A percentile compares a stretch with the other conserved stretches of the same genome.
phyloP scores from a whole-genome alignment of 1,140 invertebrate genomes.

The Leguminivora glycinivorella region DNA sequence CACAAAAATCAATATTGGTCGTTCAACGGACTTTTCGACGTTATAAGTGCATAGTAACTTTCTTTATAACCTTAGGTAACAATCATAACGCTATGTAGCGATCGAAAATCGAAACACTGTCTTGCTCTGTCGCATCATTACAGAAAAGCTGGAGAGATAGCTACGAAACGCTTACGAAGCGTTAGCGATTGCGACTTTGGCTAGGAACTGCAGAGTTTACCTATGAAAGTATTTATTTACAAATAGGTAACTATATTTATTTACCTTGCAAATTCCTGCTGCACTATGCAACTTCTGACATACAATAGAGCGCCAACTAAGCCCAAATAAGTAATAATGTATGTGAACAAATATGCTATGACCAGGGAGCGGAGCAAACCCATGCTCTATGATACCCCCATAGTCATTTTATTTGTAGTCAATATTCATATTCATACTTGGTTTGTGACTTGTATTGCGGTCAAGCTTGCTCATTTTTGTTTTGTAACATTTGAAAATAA shows the following conservation, averaged over 20 bases:
- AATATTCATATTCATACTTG: not conserved
- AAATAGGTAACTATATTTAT: not conserved
- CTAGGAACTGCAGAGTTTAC: not conserved
- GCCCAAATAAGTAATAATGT: slow-evolving; percentile 55
- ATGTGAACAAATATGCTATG: slow-evolving; percentile 56
- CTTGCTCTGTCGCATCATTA: too few species aligned
- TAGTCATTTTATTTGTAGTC: slow-evolving; percentile 29
- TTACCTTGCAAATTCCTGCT: not conserved
- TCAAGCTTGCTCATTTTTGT: not conserved
- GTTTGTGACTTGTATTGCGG: not conserved
- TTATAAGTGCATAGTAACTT: too few species aligned
- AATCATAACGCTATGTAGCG: too few species aligned
- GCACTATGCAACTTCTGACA: slow-evolving; percentile 38
- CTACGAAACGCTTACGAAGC: too few species aligned
- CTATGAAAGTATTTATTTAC: not conserved
- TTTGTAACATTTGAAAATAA: not conserved
- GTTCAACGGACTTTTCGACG: too few species aligned
- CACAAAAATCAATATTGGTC: too few species aligned
- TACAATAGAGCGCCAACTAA: slow-evolving; percentile 57
- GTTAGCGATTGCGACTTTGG: too few species aligned
- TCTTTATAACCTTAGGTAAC: too few species aligned
- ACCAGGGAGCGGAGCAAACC: slow-evolving; percentile 52
- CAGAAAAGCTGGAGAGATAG: too few species aligned
- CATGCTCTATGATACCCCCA: slow-evolving; percentile 43
- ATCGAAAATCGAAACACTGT: too few species aligned